phyloP scores from a whole-genome alignment of 2,113 vertebrate genomes.

The Semicossyphus pulcher region DNA sequence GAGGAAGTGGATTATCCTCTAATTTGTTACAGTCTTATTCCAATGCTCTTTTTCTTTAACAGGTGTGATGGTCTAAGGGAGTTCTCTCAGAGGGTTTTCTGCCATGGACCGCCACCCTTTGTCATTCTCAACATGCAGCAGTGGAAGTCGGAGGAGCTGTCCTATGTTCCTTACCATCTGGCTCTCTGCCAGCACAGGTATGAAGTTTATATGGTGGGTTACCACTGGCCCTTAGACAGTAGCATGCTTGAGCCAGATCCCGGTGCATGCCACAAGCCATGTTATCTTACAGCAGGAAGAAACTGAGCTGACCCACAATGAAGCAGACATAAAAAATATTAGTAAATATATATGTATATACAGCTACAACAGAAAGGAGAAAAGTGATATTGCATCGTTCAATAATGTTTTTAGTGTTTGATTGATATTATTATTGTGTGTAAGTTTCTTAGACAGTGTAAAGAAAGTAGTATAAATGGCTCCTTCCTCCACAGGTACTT shows the following conservation, averaged over 20 bases:
- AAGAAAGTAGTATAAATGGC: background rate
- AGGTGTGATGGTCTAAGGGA: slow-evolving; percentile 89
- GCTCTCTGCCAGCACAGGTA: slow-evolving; percentile 90
- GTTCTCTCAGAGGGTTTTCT: slow-evolving; percentile 89
- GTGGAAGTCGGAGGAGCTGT: slow-evolving; percentile 91
- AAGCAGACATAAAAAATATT: too few species aligned
- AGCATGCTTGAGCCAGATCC: background rate
- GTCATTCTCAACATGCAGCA: slow-evolving; percentile 93
- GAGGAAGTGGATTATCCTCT: rapidly evolving
- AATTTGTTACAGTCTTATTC: background rate
- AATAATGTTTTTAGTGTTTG: too few species aligned
- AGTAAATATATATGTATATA: too few species aligned
- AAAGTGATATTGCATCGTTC: too few species aligned
- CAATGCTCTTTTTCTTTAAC: background rate
- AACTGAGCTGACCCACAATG: too few species aligned
- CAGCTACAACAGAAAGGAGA: too few species aligned
- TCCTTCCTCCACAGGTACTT: slow-evolving; percentile 82
- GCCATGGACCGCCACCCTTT: slow-evolving; percentile 89
- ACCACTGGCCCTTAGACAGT: background rate
- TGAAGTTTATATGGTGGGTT: background rate
- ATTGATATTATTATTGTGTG: background rate
- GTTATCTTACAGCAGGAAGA: too few species aligned
- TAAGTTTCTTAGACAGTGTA: background rate
- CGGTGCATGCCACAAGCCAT: background rate
- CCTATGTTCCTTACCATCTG: slow-evolving; percentile 90